These are phyloP conservation scores for Tachina lurida DNA, from an alignment of 2,888 invertebrate genomes.

Conservation along the genomic window DNA sequence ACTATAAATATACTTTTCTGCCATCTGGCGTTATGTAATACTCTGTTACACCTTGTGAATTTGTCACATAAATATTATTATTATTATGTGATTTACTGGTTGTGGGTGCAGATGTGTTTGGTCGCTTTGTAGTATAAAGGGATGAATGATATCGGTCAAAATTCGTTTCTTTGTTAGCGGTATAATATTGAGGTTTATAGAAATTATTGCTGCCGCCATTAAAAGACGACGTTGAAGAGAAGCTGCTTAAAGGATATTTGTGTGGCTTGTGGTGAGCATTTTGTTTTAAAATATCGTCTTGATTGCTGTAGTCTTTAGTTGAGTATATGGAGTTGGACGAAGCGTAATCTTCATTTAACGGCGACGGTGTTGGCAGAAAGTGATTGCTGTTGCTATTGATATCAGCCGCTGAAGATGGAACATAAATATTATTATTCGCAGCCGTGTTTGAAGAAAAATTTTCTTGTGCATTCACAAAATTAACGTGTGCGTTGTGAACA, in stretches of 20 bases:
- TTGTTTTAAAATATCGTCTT: slow-evolving; percentile 30
- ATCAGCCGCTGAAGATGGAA: slow-evolving; percentile 15
- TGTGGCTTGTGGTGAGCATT: slow-evolving; percentile 8
- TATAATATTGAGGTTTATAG: slow-evolving; percentile 37
- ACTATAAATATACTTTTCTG: slow-evolving; percentile 77
- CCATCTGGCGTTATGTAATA: slow-evolving; percentile 80
- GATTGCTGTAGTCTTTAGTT: slow-evolving; percentile 38
- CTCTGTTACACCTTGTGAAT: slow-evolving; percentile 79
- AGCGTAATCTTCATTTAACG: slow-evolving; percentile 13
- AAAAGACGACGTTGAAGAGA: not conserved
- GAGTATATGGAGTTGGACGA: slow-evolving; percentile 32
- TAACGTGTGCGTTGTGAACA: slow-evolving; percentile 44
- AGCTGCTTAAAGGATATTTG: slow-evolving; percentile 9
- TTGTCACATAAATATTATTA: slow-evolving; percentile 81
- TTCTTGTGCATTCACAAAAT: slow-evolving; percentile 31
- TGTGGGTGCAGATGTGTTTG: slow-evolving; percentile 57
- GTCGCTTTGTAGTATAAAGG: slow-evolving; percentile 42
- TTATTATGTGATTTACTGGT: slow-evolving; percentile 75
- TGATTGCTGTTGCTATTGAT: slow-evolving; percentile 33
- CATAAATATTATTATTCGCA: slow-evolving; percentile 66
- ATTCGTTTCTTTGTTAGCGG: not conserved
- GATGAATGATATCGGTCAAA: slow-evolving; percentile 74
- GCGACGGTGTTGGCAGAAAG: slow-evolving; percentile 57
- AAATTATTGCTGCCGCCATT: slow-evolving; percentile 21
- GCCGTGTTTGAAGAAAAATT: slow-evolving; percentile 46